Percentiles rank a stretch among this genome's conserved stretches.
These are phyloP conservation scores for Achatina immaculata DNA, from an alignment of 1,140 invertebrate genomes.

Conservation along the genomic window DNA sequence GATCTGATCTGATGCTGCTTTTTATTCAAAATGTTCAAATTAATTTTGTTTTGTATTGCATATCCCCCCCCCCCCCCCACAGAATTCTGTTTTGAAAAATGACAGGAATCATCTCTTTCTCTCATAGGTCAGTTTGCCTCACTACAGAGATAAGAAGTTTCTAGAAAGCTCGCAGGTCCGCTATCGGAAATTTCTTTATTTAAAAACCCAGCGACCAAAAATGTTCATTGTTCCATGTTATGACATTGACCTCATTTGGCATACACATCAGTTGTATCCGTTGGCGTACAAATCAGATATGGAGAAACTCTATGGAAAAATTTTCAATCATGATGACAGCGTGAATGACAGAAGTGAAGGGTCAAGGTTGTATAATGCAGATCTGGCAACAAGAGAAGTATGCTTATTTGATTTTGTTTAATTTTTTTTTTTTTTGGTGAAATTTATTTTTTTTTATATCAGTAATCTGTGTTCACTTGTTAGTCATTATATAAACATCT, in stretches of 20 bases:
- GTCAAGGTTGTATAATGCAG: slow-evolving; percentile 65
- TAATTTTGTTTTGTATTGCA: no score
- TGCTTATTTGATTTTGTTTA: not conserved
- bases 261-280: slow-evolving; percentile 72
- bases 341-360: slow-evolving; percentile 70
- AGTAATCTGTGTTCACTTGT: not conserved
- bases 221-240: slow-evolving; percentile 74
- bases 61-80: no score
- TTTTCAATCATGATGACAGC: slow-evolving; percentile 71
- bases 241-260: slow-evolving; percentile 74
- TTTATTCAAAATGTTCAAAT: no score
- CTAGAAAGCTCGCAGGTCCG: slow-evolving; percentile 68
- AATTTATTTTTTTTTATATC: not conserved
- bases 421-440: not conserved
- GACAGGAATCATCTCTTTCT: no score
- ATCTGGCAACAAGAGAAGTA: slow-evolving; percentile 40
- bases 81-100: no score
- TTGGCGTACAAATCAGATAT: slow-evolving; percentile 69
- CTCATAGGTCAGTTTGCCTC: slow-evolving; percentile 67
- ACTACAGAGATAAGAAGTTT: slow-evolving; percentile 71
- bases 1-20: no score
- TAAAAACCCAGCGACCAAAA: slow-evolving; percentile 70
- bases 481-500: no score
- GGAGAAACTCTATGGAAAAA: slow-evolving; percentile 67
- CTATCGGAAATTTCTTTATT: slow-evolving; percentile 72